These are phyloP conservation scores for Pogonognathellus flavescens DNA, from an alignment of 1,140 invertebrate genomes.

Conservation along the genomic window DNA sequence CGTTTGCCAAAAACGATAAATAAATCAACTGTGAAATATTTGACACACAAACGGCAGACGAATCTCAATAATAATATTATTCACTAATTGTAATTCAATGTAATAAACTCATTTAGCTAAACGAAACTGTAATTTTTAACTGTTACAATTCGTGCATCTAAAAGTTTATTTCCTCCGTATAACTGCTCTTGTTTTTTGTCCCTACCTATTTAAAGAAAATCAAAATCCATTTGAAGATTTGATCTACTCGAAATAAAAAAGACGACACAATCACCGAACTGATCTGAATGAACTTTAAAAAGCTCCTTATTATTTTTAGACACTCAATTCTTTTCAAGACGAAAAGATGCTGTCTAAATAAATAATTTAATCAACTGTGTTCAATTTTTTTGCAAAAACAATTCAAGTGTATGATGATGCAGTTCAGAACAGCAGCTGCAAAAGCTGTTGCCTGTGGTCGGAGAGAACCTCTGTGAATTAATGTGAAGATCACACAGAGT, in stretches of 20 bases:
- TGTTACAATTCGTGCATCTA: no score
- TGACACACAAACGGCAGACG: no score
- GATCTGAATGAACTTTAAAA: not conserved
- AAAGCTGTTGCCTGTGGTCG: constrained; percentile 15
- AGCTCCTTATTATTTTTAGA: not conserved
- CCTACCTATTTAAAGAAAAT: no score
- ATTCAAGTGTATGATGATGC: not conserved
- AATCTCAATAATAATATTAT: no score
- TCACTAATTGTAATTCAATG: no score
- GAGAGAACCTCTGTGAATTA: not conserved
- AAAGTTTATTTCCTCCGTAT: no score
- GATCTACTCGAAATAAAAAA: not conserved
- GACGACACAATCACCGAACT: not conserved
- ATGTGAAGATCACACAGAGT: not conserved
- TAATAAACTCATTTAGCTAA: no score
- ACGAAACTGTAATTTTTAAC: no score
- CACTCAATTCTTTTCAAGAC: not conserved
- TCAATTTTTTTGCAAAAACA: not conserved
- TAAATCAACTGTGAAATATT: no score
- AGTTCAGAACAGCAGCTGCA: constrained; percentile 9
- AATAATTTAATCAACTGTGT: not conserved
- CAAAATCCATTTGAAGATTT: not conserved
- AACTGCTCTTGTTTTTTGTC: no score
- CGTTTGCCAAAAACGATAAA: no score
- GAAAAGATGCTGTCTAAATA: constrained; percentile 2